A percentile compares a stretch with the other conserved stretches of the same genome.
phyloP scores from a whole-genome alignment of 2,113 vertebrate species.

The Irena cyanogastra region DNA sequence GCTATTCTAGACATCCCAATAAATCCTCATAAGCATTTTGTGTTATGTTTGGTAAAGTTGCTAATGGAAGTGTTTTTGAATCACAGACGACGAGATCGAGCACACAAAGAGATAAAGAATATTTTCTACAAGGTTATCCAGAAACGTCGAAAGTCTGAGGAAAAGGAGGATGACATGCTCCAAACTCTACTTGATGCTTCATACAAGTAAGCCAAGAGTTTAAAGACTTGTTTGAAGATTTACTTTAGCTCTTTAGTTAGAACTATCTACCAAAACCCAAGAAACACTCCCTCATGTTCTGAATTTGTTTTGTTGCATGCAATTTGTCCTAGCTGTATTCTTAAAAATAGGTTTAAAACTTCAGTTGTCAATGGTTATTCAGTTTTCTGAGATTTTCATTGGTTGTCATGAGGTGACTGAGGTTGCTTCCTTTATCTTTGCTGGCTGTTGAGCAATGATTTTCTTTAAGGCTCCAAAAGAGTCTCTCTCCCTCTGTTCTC shows the following conservation, averaged over 20 bases:
- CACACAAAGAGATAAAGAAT: constrained; percentile 88
- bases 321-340: not conserved
- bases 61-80: not conserved
- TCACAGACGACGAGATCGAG: constrained; percentile 85
- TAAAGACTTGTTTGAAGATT: not conserved
- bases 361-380: not conserved
- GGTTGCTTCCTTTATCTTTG: not conserved
- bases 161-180: constrained; percentile 87
- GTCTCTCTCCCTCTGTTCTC: not conserved
- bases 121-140: constrained; percentile 92
- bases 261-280: not conserved
- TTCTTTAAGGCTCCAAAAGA: not conserved
- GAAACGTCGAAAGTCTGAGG: constrained; percentile 82
- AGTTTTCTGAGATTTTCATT: not conserved
- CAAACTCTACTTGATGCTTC: constrained; percentile 92
- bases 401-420: not conserved
- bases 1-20: not conserved
- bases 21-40: not conserved
- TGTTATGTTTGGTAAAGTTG: not conserved
- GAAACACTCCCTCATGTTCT: not conserved
- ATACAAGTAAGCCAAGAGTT: constrained; percentile 84
- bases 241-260: not conserved
- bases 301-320: not conserved
- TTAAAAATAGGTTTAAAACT: not conserved
- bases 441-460: not conserved